Percentiles rank a stretch among this genome's conserved stretches.
Conservation (phyloP, 2,888 invertebrate genomes). For the Ennomos fuscantarius region DNA sequence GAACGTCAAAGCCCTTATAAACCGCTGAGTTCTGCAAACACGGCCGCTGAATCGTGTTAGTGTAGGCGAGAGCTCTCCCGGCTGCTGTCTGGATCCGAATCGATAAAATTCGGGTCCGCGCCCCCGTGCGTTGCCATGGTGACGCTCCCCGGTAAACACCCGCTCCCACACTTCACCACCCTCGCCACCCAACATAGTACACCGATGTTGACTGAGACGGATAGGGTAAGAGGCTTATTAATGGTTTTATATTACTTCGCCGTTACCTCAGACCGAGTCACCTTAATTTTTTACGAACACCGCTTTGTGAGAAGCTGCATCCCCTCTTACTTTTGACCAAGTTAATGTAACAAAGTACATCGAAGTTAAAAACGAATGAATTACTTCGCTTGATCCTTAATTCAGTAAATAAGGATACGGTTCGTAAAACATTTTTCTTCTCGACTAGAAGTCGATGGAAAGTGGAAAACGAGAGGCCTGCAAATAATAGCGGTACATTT, state of each 20-base stretch:
- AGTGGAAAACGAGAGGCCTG: constrained; percentile 59
- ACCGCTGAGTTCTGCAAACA: constrained; percentile 81
- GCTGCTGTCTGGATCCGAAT: constrained; percentile 83
- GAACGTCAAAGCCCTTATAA: constrained; percentile 79
- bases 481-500: constrained; percentile 65
- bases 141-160: constrained; percentile 66
- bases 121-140: constrained; percentile 77
- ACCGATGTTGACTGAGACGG: constrained; percentile 84
- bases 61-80: constrained; percentile 74
- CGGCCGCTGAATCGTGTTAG: constrained; percentile 80
- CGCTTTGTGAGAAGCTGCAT: constrained; percentile 19
- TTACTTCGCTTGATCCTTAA: constrained; percentile 8
- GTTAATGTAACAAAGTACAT: constrained; percentile 15
- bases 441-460: constrained; percentile 48
- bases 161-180: constrained; percentile 49
- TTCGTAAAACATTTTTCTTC: constrained; percentile 42
- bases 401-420: constrained; percentile 39
- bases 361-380: constrained; percentile 3
- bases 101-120: constrained; percentile 84
- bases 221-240: constrained; percentile 85
- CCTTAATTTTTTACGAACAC: constrained; percentile 34
- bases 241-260: constrained; percentile 81
- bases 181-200: constrained; percentile 71
- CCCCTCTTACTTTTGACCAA: constrained; percentile 2
- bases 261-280: constrained; percentile 52